These are phyloP conservation scores for Scortum barcoo DNA, from an alignment of 2,113 vertebrate genomes.

Conservation along the genomic window DNA sequence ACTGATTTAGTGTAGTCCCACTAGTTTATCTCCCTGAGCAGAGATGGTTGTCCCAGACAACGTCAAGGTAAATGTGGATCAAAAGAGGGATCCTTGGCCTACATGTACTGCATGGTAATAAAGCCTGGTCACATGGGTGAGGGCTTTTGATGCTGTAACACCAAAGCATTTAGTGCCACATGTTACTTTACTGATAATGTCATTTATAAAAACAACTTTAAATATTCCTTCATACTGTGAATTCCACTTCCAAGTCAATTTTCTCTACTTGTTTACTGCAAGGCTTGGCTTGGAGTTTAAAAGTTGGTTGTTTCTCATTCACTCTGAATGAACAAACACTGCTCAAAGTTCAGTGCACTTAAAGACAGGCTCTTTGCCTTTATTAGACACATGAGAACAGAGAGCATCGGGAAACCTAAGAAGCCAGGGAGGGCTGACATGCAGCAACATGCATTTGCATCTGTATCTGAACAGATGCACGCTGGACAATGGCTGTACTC, in stretches of 20 bases:
- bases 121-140: constrained; percentile 30
- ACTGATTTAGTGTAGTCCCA: neutral
- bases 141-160: constrained; percentile 25
- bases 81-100: constrained; percentile 62
- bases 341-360: neutral
- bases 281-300: neutral
- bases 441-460: neutral
- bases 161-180: neutral
- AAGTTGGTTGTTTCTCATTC: neutral
- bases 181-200: neutral
- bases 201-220: neutral
- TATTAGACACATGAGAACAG: neutral
- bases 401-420: neutral
- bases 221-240: neutral
- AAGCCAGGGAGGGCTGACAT: neutral
- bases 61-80: constrained; percentile 65
- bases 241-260: too few relatives aligned
- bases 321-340: neutral
- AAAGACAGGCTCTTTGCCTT: neutral
- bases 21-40: constrained; percentile 50
- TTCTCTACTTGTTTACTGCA: too few relatives aligned
- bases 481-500: neutral
- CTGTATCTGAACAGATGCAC: neutral
- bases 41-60: constrained; percentile 28
- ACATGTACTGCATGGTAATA: constrained; percentile 25